These are phyloP conservation scores for Apodemus agrarius DNA, from an alignment of 2,797 vertebrate genomes.

Conservation along the genomic window DNA sequence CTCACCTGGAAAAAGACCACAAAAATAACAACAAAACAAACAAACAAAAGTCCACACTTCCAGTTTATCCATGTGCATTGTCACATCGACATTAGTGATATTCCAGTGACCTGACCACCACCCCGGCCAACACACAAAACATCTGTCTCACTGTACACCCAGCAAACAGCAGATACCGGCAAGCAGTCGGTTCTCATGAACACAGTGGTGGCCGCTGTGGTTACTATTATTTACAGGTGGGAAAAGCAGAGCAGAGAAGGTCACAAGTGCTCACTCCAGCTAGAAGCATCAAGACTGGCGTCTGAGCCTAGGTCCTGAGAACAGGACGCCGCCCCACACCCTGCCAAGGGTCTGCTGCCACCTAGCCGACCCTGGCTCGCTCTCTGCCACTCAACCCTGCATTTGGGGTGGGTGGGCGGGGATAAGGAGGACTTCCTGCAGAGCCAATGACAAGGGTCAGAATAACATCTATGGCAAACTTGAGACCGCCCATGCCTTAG, in stretches of 20 bases:
- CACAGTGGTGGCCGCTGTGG: neutral
- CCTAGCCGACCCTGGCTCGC: neutral
- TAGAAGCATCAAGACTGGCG: neutral
- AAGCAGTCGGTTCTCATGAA: fast-evolving
- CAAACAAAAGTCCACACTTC: neutral
- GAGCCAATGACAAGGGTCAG: neutral
- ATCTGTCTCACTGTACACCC: neutral
- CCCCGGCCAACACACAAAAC: fast-evolving
- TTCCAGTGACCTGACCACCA: fast-evolving
- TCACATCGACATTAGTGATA: neutral
- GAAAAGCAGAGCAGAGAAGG: neutral
- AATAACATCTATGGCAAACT: neutral
- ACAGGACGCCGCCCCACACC: neutral
- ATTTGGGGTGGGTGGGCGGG: no score
- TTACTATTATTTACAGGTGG: neutral
- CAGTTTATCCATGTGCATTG: neutral
- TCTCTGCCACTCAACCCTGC: neutral
- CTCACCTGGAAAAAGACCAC: neutral
- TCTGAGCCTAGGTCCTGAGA: neutral
- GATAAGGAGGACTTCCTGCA: neutral
- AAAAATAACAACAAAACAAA: neutral
- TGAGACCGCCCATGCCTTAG: no score
- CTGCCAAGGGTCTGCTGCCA: neutral
- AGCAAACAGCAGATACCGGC: neutral
- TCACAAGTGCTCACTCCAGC: neutral